These are phyloP conservation scores for Microcaecilia unicolor DNA, from an alignment of 2,797 vertebrate species.

Conservation along the genomic window DNA sequence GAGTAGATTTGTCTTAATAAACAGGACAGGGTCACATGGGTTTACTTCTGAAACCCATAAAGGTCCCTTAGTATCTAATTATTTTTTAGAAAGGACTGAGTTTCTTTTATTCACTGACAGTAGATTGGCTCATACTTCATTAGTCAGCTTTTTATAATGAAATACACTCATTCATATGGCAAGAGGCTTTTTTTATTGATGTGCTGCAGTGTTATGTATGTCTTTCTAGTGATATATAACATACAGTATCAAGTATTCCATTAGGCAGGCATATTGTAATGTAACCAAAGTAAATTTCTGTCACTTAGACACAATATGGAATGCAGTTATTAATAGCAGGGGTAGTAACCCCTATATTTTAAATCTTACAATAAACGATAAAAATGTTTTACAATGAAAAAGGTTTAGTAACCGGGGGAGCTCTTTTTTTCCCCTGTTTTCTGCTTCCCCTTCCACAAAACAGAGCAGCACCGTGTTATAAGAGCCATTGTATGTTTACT, in stretches of 20 bases:
- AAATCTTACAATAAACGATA: too few species aligned
- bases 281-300: slow-evolving; percentile 4
- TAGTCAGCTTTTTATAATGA: slow-evolving; percentile 38
- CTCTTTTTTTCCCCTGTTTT: too few species aligned
- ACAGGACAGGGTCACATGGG: slow-evolving; percentile 41
- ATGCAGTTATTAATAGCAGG: slow-evolving; percentile 1
- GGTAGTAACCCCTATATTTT: neutral
- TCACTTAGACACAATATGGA: slow-evolving; percentile 2
- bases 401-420: too few species aligned
- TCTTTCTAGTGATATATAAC: slow-evolving; percentile 18
- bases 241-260: slow-evolving; percentile 20
- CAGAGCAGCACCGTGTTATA: too few species aligned
- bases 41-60: slow-evolving; percentile 41
- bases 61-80: slow-evolving; percentile 57
- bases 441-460: too few species aligned
- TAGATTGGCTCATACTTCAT: slow-evolving; percentile 37
- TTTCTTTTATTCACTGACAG: slow-evolving; percentile 26
- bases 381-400: too few species aligned
- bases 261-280: slow-evolving; percentile 1
- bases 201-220: slow-evolving; percentile 14
- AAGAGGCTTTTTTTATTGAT: slow-evolving; percentile 19
- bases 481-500: too few species aligned
- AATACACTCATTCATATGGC: slow-evolving; percentile 30
- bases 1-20: slow-evolving; percentile 52
- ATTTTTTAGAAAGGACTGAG: slow-evolving; percentile 36